Base-by-base conservation (phyloP, 2,113 vertebrate species). In the Excalfactoria chinensis region DNA sequence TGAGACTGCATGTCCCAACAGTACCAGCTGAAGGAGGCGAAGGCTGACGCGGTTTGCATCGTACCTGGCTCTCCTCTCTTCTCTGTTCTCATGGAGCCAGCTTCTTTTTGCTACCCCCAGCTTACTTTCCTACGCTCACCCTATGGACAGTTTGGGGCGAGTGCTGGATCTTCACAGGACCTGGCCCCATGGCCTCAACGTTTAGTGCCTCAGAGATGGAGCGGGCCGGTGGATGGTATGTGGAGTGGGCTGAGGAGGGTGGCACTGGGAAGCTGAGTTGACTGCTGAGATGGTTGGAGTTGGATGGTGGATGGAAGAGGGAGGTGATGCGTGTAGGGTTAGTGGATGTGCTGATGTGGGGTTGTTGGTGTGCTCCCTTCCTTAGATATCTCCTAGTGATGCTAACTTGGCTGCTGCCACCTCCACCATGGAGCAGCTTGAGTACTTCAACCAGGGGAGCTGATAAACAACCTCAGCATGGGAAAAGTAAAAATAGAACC, bases 61-160 rank as follows among this genome's bases (percentile, higher is more conserved):
- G 93, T 93, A 74, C 95, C 86, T 91, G 95, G 91, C 62, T 95
- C 93, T 89, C 95, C 94, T 71, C 85, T 95, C 72, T 94, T 94
- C 93, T 96, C 94, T 0, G 94, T 95, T 20, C 89, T 95, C 2
- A 95, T 96, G 95, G 95, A 96, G 95, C 95, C 95, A 0, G 95
- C 95, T 12, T 90, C 95, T 44, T 93, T 95, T 35, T 95, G 94
- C 69, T 95, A 92, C 44, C 94, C 95, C 18, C 78, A 43, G 12
- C 91, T 96, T 85, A 96, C 95, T 60, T 96, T 96, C 34, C 96
- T 95, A 15, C 95, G 91, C 82, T 96, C 93, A 0, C 92, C 95
- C 64, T 96, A 96, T 0, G 95, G 95, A 82, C 95, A 96, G 79
- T 96, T 96, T 0, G 95, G 95, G 83, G 93, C 90, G 0, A 96